Evolutionary conservation across 2,113 vertebrate species (phyloP).

Genomic region (Megaceryle maxima): DNA sequence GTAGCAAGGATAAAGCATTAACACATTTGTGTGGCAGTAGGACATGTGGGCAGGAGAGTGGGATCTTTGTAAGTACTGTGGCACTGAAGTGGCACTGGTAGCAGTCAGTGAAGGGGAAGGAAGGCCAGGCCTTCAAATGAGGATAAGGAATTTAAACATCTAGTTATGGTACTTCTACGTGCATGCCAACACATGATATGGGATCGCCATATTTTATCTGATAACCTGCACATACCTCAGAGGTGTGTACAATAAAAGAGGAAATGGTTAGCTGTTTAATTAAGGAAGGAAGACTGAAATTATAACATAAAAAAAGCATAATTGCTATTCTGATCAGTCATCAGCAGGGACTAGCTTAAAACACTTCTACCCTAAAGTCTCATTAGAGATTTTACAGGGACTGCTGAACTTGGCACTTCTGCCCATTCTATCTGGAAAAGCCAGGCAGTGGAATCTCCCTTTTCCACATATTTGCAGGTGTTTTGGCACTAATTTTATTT

Average conservation of each 20-base stretch:
- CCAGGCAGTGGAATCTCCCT: background rate
- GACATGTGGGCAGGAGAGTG: rapidly evolving
- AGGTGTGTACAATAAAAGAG: background rate
- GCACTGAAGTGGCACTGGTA: background rate
- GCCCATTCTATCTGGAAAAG: background rate
- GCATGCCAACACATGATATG: background rate
- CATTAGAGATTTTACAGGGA: background rate
- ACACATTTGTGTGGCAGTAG: background rate
- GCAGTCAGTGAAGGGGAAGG: background rate
- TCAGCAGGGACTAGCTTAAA: background rate
- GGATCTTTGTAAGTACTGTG: background rate
- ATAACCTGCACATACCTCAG: background rate
- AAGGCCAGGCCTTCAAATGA: background rate
- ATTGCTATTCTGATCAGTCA: slow-evolving; percentile 5
- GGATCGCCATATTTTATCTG: background rate
- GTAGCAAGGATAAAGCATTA: background rate
- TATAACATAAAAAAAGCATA: background rate
- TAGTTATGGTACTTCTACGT: background rate
- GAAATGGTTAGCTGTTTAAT: slow-evolving; percentile 10
- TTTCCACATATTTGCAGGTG: background rate
- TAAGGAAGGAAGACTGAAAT: slow-evolving; percentile 14
- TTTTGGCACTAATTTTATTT: background rate
- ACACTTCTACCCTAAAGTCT: background rate
- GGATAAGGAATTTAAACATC: background rate
- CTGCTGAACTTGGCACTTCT: background rate